These are phyloP conservation scores for Oncorhynchus masou DNA, from an alignment of 2,113 vertebrate species.

Conservation along the genomic window DNA sequence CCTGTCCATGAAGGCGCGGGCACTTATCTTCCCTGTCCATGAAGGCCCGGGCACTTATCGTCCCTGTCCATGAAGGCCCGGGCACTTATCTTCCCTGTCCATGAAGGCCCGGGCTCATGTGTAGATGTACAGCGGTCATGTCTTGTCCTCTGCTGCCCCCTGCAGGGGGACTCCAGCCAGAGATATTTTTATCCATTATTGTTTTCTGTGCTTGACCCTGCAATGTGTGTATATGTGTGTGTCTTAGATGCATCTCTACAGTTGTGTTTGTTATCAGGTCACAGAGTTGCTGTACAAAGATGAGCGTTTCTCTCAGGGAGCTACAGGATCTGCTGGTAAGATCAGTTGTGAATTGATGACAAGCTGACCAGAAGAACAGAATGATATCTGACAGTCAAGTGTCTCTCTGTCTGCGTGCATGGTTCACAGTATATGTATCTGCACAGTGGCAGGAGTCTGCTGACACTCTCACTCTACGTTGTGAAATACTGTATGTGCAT, in stretches of 20 bases:
- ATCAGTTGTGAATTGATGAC: neutral
- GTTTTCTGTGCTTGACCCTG: too few relatives aligned
- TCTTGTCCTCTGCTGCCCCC: slow-evolving; percentile 95
- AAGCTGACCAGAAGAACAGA: neutral
- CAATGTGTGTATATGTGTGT: neutral
- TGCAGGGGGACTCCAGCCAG: slow-evolving; percentile 88
- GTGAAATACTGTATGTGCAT: slow-evolving; percentile 48
- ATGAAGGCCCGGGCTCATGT: too few relatives aligned
- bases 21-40: too few relatives aligned
- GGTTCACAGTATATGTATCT: neutral
- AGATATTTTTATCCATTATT: slow-evolving; percentile 64
- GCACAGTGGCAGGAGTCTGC: slow-evolving; percentile 50
- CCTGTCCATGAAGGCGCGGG: too few relatives aligned
- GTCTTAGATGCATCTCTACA: neutral
- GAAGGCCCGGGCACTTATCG: too few relatives aligned
- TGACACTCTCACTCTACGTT: slow-evolving; percentile 46
- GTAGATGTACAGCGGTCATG: neutral
- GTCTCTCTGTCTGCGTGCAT: neutral
- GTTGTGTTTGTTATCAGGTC: slow-evolving; percentile 78
- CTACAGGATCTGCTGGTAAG: slow-evolving; percentile 75
- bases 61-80: too few relatives aligned
- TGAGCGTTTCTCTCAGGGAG: slow-evolving; percentile 71
- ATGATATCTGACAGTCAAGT: neutral
- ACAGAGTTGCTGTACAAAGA: slow-evolving; percentile 85
- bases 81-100: too few relatives aligned